Evolutionary conservation across 2,888 invertebrate genomes (phyloP).

Genomic region (Eristalis pertinax): DNA sequence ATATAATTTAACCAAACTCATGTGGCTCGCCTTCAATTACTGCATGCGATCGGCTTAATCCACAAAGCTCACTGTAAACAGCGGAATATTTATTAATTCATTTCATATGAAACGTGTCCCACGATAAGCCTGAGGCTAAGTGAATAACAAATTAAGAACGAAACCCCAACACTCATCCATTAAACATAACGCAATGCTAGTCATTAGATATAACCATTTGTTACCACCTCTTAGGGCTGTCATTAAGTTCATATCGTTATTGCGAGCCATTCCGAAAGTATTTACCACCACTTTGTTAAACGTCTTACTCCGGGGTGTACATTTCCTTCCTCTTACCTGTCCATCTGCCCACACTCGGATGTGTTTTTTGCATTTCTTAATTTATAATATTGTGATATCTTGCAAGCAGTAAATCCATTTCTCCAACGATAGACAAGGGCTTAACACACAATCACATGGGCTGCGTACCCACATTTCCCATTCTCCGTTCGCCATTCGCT

Average conservation of each 20-base stretch:
- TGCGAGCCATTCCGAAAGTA: slow-evolving; percentile 38
- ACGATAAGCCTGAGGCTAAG: background rate
- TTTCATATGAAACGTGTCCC: background rate
- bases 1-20: background rate
- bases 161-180: background rate
- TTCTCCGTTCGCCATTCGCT: background rate
- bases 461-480: background rate
- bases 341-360: slow-evolving; percentile 22
- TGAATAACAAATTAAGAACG: background rate
- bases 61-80: background rate
- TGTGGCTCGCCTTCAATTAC: background rate
- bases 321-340: background rate
- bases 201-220: slow-evolving; percentile 23
- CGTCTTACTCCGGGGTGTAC: slow-evolving; percentile 44
- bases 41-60: background rate
- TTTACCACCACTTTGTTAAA: slow-evolving; percentile 60
- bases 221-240: slow-evolving; percentile 31
- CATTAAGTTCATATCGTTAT: slow-evolving; percentile 39
- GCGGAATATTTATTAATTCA: background rate
- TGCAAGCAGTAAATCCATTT: slow-evolving; percentile 64
- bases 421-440: slow-evolving; percentile 41
- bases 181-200: slow-evolving; percentile 13
- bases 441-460: slow-evolving; percentile 21
- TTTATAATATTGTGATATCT: slow-evolving; percentile 60
- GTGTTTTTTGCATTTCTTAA: slow-evolving; percentile 56